Evolutionary conservation across 2,797 vertebrate genomes (phyloP).

Genomic region (Mallotus villosus): DNA sequence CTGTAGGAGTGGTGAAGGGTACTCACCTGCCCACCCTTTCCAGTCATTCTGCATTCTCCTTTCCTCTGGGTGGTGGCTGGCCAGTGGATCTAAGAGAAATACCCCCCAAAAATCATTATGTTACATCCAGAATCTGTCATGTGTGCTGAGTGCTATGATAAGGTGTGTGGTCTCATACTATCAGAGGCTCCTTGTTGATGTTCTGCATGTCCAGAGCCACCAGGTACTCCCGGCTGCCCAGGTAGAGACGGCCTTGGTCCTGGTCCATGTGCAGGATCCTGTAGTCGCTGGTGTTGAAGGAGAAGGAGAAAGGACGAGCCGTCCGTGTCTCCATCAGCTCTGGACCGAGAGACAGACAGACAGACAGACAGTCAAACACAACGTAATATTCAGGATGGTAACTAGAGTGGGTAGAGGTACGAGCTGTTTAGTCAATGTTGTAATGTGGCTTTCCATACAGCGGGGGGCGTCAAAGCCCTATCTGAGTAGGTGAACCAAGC

Average conservation of each 20-base stretch:
- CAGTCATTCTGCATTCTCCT: conserved; percentile 69
- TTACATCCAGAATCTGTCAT: neutral
- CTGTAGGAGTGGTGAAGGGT: neutral
- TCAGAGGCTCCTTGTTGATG: conserved; percentile 75
- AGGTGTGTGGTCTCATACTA: conserved; percentile 56
- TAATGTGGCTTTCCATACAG: conserved; percentile 11
- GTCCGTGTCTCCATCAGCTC: conserved; percentile 71
- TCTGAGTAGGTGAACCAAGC: neutral
- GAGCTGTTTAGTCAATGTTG: conserved; percentile 8
- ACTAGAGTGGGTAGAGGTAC: neutral
- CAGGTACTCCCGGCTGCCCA: conserved; percentile 72
- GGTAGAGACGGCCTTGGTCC: conserved; percentile 73
- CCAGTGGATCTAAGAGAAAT: conserved; percentile 67
- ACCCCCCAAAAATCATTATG: neutral
- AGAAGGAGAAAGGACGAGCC: conserved; percentile 69
- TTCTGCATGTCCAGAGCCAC: conserved; percentile 74
- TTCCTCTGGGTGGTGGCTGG: conserved; percentile 66
- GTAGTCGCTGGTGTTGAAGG: conserved; percentile 74
- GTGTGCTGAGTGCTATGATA: neutral
- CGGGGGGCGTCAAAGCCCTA: conserved; percentile 22
- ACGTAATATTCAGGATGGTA: neutral
- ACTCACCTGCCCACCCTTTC: conserved; percentile 68
- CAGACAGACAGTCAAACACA: conserved; percentile 10
- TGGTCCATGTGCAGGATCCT: conserved; percentile 73
- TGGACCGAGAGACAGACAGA: conserved; percentile 33